Conservation (phyloP, 2,888 invertebrate species). For the Cephus spinipes region DNA sequence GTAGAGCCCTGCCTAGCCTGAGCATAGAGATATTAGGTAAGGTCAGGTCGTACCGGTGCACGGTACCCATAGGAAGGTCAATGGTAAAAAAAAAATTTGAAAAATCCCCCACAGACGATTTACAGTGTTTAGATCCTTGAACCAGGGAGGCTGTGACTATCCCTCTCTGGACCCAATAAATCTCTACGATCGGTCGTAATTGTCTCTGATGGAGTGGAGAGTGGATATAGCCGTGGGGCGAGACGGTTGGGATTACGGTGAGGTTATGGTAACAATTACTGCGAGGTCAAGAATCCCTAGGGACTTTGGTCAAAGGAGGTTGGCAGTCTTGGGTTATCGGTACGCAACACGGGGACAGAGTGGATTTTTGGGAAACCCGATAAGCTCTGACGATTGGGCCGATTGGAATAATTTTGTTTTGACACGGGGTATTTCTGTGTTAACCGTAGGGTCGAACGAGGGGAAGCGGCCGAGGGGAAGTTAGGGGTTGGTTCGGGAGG, state of each 20-base stretch:
- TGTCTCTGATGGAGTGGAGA: not conserved
- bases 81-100: not conserved
- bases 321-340: not conserved
- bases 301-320: not conserved
- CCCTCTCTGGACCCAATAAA: not conserved
- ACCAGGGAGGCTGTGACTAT: not conserved
- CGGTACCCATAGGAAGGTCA: not conserved
- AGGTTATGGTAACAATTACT: not conserved
- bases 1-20: not conserved
- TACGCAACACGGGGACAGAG: not conserved
- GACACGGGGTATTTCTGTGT: not conserved
- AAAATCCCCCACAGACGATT: too few relatives aligned
- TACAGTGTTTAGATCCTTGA: not conserved
- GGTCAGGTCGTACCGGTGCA: not conserved
- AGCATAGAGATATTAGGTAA: not conserved
- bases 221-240: not conserved
- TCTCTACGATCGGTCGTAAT: not conserved
- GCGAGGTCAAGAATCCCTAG: not conserved
- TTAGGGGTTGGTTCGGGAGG: too few relatives aligned
- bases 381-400: not conserved
- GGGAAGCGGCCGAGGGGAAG: not conserved
- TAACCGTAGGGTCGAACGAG: not conserved
- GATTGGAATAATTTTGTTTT: not conserved
- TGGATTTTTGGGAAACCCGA: not conserved
- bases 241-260: not conserved